Conservation (phyloP, 1,140 invertebrate species). For the Manduca sexta region DNA sequence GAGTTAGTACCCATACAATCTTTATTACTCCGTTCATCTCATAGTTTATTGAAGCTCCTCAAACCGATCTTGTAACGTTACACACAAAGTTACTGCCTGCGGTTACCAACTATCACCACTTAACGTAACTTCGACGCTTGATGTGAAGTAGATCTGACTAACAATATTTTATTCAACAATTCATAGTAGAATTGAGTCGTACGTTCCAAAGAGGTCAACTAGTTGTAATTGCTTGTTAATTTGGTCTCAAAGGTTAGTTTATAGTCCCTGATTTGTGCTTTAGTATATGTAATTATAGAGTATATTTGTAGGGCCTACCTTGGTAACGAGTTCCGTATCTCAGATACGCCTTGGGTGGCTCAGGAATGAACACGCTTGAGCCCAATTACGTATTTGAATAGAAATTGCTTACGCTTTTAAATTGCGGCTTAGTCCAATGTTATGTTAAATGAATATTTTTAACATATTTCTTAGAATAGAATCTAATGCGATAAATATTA, state of each 20-base stretch:
- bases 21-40: too few relatives aligned
- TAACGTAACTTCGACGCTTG: too few relatives aligned
- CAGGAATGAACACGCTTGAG: not conserved
- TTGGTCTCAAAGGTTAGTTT: not conserved
- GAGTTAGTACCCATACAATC: too few relatives aligned
- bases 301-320: slow-evolving; percentile 6
- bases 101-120: slow-evolving; percentile 1
- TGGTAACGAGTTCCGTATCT: slow-evolving; percentile 26
- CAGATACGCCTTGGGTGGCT: slow-evolving; percentile 15
- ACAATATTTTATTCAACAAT: not conserved
- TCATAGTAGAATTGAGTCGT: not conserved
- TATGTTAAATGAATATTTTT: too few relatives aligned
- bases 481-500: too few relatives aligned
- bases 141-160: too few relatives aligned
- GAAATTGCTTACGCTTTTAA: slow-evolving; percentile 3
- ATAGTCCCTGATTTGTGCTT: not conserved
- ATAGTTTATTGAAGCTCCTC: not conserved
- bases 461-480: too few relatives aligned
- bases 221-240: too few relatives aligned
- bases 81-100: not conserved
- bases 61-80: slow-evolving; percentile 1
- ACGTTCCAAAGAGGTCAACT: too few relatives aligned
- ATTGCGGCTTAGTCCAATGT: too few relatives aligned
- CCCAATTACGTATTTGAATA: not conserved
- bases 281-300: too few relatives aligned